Evolutionary conservation across 2,797 vertebrate genomes (phyloP).

Genomic region (Helostoma temminkii): DNA sequence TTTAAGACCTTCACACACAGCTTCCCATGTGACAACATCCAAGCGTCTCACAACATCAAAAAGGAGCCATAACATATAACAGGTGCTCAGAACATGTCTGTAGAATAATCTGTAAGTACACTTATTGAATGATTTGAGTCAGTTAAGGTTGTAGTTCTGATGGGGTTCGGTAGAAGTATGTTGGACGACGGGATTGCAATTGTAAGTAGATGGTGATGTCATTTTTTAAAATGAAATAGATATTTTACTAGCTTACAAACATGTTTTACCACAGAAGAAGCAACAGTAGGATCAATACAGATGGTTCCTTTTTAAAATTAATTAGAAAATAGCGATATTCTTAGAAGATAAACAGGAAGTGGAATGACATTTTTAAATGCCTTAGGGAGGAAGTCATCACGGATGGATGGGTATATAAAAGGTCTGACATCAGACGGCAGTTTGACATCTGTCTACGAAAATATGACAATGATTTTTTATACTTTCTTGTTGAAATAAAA

Average conservation of each 20-base stretch:
- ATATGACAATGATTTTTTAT: neutral
- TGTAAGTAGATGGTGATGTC: no score
- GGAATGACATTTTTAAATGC: conserved; percentile 19
- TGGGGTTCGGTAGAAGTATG: neutral
- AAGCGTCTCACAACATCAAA: neutral
- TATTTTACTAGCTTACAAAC: no score
- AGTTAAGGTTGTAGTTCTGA: neutral
- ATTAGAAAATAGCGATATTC: neutral
- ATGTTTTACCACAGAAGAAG: neutral
- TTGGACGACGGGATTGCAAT: no score
- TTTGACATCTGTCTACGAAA: neutral
- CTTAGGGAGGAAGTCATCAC: neutral
- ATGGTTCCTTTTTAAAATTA: neutral
- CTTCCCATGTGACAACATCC: conserved; percentile 16
- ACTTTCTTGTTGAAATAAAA: neutral
- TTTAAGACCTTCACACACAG: conserved; percentile 9
- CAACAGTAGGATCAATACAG: no score
- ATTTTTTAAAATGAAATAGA: no score
- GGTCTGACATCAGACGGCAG: neutral
- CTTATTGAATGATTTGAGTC: no score
- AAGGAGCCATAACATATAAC: conserved; percentile 1
- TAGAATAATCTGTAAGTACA: no score
- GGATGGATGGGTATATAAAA: neutral
- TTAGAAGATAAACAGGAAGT: conserved; percentile 7
- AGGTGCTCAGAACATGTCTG: no score